phyloP scores from a whole-genome alignment of 2,797 vertebrate genomes.

The Merluccius polli region DNA sequence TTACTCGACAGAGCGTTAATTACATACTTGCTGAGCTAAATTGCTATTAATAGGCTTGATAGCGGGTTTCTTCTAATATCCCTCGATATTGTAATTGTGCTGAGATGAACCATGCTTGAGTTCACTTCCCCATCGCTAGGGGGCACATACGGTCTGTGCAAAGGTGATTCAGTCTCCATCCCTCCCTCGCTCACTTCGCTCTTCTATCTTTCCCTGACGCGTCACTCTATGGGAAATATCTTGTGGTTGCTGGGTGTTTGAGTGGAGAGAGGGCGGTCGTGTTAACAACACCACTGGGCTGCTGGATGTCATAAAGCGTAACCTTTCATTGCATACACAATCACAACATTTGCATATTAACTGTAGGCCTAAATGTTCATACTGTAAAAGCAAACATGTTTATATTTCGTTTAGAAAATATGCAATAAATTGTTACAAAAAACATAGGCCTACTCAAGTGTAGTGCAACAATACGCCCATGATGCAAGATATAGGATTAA shows the following conservation, averaged over 20 bases:
- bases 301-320: not conserved
- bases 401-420: not conserved
- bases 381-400: not conserved
- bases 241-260: no score
- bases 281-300: not conserved
- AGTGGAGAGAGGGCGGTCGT: not conserved
- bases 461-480: not conserved
- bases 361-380: slow-evolving; percentile 8
- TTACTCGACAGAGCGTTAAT: not conserved
- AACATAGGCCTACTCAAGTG: no score
- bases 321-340: slow-evolving; percentile 47
- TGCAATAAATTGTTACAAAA: not conserved
- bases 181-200: not conserved
- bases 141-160: slow-evolving; percentile 60
- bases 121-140: slow-evolving; percentile 50
- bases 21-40: not conserved
- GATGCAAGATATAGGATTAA: not conserved
- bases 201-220: not conserved
- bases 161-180: not conserved
- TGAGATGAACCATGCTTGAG: not conserved
- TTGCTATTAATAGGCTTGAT: not conserved
- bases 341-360: slow-evolving; percentile 57
- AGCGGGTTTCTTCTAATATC: not conserved
- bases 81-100: not conserved
- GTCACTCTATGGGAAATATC: not conserved